These are phyloP conservation scores for Heterotis niloticus DNA, from an alignment of 2,113 vertebrate genomes.

Conservation along the genomic window DNA sequence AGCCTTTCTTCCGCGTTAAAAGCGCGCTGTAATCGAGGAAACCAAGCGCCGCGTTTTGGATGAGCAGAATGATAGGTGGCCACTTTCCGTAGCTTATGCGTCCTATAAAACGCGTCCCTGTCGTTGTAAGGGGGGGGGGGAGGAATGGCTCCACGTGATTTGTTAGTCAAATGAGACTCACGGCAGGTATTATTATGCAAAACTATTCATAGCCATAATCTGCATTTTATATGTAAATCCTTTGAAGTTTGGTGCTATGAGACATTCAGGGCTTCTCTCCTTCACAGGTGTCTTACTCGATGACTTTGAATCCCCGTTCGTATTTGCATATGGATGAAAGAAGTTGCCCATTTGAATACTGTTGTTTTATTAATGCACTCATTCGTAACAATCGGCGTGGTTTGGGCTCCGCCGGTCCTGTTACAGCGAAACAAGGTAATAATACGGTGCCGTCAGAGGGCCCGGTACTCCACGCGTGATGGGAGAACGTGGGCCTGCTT, in stretches of 20 bases:
- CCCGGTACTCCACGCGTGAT: not conserved
- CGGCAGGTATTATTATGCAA: slow-evolving; percentile 29
- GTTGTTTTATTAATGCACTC: slow-evolving; percentile 8
- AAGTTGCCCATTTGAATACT: not conserved
- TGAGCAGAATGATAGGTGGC: not conserved
- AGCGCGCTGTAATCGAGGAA: not conserved
- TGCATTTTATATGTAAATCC: slow-evolving; percentile 34
- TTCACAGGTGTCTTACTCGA: slow-evolving; percentile 33
- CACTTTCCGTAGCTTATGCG: slow-evolving; percentile 1
- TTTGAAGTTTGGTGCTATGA: slow-evolving; percentile 29
- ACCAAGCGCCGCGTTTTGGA: not conserved
- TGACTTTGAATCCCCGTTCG: slow-evolving; percentile 20
- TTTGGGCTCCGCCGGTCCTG: not conserved
- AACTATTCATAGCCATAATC: slow-evolving; percentile 27
- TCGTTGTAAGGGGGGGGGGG: not conserved
- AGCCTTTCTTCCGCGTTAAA: not conserved
- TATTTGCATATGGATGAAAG: slow-evolving; percentile 16
- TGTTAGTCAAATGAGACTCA: slow-evolving; percentile 33
- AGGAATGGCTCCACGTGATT: slow-evolving; percentile 23
- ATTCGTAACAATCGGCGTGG: not conserved
- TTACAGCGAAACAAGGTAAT: slow-evolving; percentile 2
- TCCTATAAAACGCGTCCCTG: not conserved
- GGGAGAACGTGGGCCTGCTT: not conserved
- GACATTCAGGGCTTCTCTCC: slow-evolving; percentile 15
- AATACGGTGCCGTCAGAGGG: not conserved